Base-by-base conservation (phyloP, 2,113 vertebrate genomes). In the Elgaria multicarinata region DNA sequence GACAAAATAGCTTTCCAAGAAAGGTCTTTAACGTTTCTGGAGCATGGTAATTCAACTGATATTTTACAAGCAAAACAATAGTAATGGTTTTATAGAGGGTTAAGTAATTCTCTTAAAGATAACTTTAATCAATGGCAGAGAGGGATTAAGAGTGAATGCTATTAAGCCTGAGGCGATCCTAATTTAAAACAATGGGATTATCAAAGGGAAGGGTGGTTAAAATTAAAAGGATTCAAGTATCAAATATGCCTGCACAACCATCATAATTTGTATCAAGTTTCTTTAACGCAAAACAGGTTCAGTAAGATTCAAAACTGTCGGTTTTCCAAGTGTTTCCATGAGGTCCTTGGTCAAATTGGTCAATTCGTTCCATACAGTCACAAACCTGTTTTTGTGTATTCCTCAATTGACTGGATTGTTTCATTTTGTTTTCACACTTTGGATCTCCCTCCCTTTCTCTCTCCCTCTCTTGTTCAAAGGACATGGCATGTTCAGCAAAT, bases 161-260 rank as follows among this genome's bases (percentile, higher is more conserved):
- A 87, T 87, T 87, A 79, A 87, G 58, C 42, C 62, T 36, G 42
- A 69, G 75, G 86, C 62, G 58, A 87, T 78, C 62, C 62, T 87
- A 64, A 66, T 87, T 87, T 79, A 44, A 79, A 42, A 87, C 86
- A 69, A 67, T 79, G 62, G 42, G 50, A 79, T 79, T 87, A 50
- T 78, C 42, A 79, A 78, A 87, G 75, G 82, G 31, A 50, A 78
- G 58, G 55, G 28, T 78, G 75, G 58, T 79, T 87, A 87, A 50
- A 50, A 14, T 36, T 50, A 78, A 78, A 87, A 79, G 44, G 33
- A 79, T 44, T 86, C 72, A 42, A 33, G 20, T 77, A 36, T 53
- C 62, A 67, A 36, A 79, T 79, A 22, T 69, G 62, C 42, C 74
- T 69, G 33, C 42, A 26, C 42, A 6, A 64, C 79, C 22, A 67